Evolutionary conservation across 2,888 invertebrate genomes (phyloP).

Genomic region (Gerris lacustris): DNA sequence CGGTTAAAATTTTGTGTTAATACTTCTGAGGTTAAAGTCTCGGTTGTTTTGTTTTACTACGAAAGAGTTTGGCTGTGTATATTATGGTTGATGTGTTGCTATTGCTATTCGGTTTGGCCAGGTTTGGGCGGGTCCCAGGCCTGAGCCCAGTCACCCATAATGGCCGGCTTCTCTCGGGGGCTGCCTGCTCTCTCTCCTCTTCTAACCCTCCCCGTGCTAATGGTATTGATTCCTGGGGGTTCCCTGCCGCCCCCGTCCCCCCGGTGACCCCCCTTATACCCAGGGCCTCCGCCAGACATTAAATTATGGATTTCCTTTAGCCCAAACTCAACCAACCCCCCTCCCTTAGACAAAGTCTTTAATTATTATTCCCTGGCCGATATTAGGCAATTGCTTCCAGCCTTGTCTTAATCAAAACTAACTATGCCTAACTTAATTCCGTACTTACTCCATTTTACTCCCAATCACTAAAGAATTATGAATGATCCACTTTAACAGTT

Average conservation of each 20-base stretch:
- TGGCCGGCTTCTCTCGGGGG: conserved; percentile 5
- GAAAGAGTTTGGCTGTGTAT: too few species aligned
- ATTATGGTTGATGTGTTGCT: too few species aligned
- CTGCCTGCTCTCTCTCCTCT: too few species aligned
- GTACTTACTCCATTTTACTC: too few species aligned
- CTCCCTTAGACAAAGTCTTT: background rate
- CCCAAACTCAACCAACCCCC: background rate
- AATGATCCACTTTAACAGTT: too few species aligned
- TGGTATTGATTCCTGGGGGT: conserved; percentile 3
- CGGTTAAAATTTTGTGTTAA: too few species aligned
- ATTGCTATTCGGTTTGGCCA: background rate
- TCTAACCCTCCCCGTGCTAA: background rate
- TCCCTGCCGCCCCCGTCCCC: background rate
- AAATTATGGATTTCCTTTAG: conserved; percentile 5
- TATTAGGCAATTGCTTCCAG: background rate
- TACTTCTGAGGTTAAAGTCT: too few species aligned
- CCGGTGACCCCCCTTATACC: background rate
- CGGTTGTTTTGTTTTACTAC: too few species aligned
- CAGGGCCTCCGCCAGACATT: background rate
- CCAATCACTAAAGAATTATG: too few species aligned
- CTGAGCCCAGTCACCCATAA: background rate
- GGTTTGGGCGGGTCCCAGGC: background rate
- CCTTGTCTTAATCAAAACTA: background rate
- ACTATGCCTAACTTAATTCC: too few species aligned
- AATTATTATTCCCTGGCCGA: background rate